phyloP scores from a whole-genome alignment of 2,888 invertebrate genomes.

The Pardosa pseudoannulata region DNA sequence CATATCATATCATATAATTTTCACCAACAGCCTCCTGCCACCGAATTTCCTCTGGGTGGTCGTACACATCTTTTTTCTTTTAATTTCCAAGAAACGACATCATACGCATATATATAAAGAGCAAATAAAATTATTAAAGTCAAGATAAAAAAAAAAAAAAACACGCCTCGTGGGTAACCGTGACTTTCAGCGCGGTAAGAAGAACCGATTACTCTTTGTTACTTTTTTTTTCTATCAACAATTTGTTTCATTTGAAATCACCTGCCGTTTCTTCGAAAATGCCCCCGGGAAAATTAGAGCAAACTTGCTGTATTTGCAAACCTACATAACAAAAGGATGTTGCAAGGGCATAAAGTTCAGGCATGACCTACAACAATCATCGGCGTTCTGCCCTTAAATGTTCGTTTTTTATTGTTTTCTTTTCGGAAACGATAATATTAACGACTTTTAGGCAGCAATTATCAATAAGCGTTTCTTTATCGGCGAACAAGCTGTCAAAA shows the following conservation, averaged over 20 bases:
- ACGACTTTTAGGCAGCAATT: no score
- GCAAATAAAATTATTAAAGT: not conserved
- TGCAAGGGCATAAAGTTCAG: not conserved
- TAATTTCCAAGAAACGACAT: not conserved
- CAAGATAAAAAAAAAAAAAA: no score
- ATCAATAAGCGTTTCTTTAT: no score
- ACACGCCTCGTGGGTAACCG: not conserved
- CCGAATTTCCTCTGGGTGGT: constrained; percentile 3
- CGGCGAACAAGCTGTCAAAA: no score
- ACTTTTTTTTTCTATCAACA: not conserved
- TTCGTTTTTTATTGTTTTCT: no score
- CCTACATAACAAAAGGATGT: not conserved
- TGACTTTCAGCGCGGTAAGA: not conserved
- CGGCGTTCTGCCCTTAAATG: no score
- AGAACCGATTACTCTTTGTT: not conserved
- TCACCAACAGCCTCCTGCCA: not conserved
- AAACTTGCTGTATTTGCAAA: not conserved
- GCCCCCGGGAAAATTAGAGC: not conserved
- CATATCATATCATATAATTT: no score
- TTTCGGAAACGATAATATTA: no score
- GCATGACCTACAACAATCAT: not conserved
- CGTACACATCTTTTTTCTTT: no score
- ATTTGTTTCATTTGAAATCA: not conserved
- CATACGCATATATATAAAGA: no score
- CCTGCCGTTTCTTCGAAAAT: not conserved